phyloP scores from a whole-genome alignment of 2,113 vertebrate genomes.

The Halichoeres trimaculatus region DNA sequence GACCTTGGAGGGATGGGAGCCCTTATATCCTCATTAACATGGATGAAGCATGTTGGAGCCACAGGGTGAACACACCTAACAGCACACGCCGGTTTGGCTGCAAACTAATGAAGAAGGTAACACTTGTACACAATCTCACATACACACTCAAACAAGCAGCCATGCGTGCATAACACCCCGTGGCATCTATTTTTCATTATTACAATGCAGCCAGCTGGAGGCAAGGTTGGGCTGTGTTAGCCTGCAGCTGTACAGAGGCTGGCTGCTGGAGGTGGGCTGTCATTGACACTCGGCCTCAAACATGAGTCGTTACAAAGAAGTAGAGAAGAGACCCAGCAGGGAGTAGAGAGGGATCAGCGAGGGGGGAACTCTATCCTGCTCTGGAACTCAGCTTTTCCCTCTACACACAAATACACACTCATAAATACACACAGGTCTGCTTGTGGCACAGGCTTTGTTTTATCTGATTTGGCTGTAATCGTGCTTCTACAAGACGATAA shows the following conservation, averaged over 20 bases:
- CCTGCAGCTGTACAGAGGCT: slow-evolving; percentile 35
- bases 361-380: slow-evolving; percentile 19
- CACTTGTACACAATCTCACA: neutral
- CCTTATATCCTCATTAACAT: slow-evolving; percentile 74
- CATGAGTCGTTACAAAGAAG: slow-evolving; percentile 44
- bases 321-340: slow-evolving; percentile 52
- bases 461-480: slow-evolving; percentile 56
- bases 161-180: slow-evolving; percentile 31
- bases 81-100: slow-evolving; percentile 23
- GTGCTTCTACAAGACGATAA: slow-evolving; percentile 48
- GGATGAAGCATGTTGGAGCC: slow-evolving; percentile 58
- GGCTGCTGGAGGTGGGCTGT: slow-evolving; percentile 59
- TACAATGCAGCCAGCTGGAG: slow-evolving; percentile 67
- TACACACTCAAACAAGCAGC: slow-evolving; percentile 4
- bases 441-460: slow-evolving; percentile 50
- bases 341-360: slow-evolving; percentile 18
- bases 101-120: slow-evolving; percentile 39
- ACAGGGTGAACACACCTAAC: slow-evolving; percentile 51
- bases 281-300: slow-evolving; percentile 67
- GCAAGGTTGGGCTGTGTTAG: slow-evolving; percentile 54
- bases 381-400: slow-evolving; percentile 56
- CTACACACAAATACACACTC: slow-evolving; percentile 37
- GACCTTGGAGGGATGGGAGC: slow-evolving; percentile 71
- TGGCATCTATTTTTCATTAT: slow-evolving; percentile 69
- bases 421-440: slow-evolving; percentile 30